Percentiles rank a stretch among this genome's conserved stretches.
Evolutionary conservation across 2,797 vertebrate genomes (phyloP).

Genomic region (Ispidina lecontei): DNA sequence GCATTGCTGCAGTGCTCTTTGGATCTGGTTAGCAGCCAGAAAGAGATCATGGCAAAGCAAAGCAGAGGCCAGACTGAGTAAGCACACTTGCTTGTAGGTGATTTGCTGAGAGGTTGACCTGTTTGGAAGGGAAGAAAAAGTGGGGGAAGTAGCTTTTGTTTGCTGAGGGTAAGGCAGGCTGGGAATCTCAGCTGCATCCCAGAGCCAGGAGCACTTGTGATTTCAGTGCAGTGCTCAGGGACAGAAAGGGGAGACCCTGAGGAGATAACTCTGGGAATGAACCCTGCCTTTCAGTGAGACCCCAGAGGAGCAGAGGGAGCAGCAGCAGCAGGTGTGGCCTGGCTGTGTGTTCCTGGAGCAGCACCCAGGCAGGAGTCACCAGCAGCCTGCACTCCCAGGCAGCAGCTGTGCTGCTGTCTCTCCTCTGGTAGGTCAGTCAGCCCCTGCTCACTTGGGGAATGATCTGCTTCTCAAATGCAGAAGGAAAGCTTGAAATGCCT

Average conservation of each 20-base stretch:
- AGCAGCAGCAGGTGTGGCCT: not conserved
- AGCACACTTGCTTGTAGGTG: not conserved
- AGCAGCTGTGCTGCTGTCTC: too few species aligned
- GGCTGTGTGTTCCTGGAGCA: not conserved
- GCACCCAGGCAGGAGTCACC: too few species aligned
- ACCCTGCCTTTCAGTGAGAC: not conserved
- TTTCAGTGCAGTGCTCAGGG: not conserved
- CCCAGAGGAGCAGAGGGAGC: not conserved
- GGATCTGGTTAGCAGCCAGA: not conserved
- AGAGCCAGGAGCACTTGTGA: not conserved
- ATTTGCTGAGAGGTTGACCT: not conserved
- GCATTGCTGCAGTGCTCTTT: not conserved
- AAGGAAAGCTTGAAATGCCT: not conserved
- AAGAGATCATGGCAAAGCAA: not conserved
- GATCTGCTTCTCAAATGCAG: not conserved
- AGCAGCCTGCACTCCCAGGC: too few species aligned
- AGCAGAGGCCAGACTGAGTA: not conserved
- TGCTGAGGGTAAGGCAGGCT: not conserved
- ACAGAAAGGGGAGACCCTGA: not conserved
- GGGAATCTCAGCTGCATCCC: not conserved
- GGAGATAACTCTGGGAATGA: not conserved
- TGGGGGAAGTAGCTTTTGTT: not conserved
- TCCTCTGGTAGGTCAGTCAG: too few species aligned
- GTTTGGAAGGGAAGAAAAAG: not conserved
- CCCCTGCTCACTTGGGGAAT: not conserved